phyloP scores from a whole-genome alignment of 2,888 invertebrate species.

The Lepas anatifera region DNA sequence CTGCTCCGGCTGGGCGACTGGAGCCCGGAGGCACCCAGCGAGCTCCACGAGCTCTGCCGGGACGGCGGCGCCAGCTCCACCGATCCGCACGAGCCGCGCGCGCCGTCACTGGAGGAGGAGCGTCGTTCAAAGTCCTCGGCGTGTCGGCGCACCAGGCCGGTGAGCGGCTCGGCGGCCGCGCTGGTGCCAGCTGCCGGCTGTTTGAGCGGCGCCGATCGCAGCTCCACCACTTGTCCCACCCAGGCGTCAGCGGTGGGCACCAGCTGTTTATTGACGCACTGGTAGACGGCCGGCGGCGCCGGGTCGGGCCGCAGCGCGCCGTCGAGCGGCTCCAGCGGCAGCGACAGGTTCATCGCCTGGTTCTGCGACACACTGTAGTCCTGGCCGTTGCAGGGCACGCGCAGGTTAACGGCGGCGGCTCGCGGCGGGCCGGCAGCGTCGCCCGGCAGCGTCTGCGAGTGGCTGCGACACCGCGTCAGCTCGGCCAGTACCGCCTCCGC shows the following conservation, averaged over 20 bases:
- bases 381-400: conserved; percentile 74
- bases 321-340: conserved; percentile 9
- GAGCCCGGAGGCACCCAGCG: conserved; percentile 28
- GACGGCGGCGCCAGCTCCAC: conserved; percentile 19
- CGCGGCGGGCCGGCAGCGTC: neutral
- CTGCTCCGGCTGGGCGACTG: conserved; percentile 54
- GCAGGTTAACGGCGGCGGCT: conserved; percentile 23
- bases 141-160: neutral
- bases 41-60: conserved; percentile 27
- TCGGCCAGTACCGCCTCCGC: conserved; percentile 41
- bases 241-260: neutral
- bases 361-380: conserved; percentile 84
- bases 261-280: conserved; percentile 2
- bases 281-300: neutral
- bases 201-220: neutral
- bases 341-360: conserved; percentile 37
- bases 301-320: neutral
- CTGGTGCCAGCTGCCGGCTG: neutral
- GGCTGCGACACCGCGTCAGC: neutral
- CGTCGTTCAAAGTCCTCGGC: neutral
- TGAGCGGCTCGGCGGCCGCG: neutral
- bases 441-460: neutral
- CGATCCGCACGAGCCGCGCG: conserved; percentile 8
- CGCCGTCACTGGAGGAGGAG: conserved; percentile 6
- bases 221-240: conserved; percentile 42